Percentiles rank a stretch among this genome's conserved stretches.
These are phyloP conservation scores for Epicauta chinensis DNA, from an alignment of 1,140 invertebrate genomes.

Conservation along the genomic window DNA sequence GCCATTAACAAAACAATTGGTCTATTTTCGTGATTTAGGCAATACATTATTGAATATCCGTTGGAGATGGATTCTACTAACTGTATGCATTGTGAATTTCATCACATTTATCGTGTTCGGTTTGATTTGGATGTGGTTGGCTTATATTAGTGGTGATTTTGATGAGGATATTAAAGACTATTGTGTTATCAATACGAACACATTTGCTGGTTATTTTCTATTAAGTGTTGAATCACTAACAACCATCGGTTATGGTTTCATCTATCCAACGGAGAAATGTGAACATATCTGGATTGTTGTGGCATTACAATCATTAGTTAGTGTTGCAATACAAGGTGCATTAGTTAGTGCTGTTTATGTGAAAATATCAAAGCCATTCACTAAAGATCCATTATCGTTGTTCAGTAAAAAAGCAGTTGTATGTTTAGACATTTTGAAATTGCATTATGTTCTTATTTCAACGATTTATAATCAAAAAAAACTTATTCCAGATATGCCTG, in stretches of 20 bases:
- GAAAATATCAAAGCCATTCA: slow-evolving; percentile 32
- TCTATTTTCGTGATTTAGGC: slow-evolving; percentile 53
- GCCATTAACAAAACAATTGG: slow-evolving; percentile 29
- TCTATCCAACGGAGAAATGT: slow-evolving; percentile 32
- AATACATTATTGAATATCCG: slow-evolving; percentile 55
- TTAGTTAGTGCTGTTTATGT: slow-evolving; percentile 34
- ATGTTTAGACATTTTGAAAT: slow-evolving; percentile 9
- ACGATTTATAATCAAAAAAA: not conserved
- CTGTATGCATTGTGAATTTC: slow-evolving; percentile 41
- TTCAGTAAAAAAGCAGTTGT: slow-evolving; percentile 37
- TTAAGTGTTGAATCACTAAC: slow-evolving; percentile 35
- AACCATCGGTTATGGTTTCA: slow-evolving; percentile 33
- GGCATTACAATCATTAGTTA: slow-evolving; percentile 28
- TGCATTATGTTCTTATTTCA: not conserved
- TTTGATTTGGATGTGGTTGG: slow-evolving; percentile 30
- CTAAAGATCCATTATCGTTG: slow-evolving; percentile 18
- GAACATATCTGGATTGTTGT: slow-evolving; percentile 29
- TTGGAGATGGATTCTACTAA: slow-evolving; percentile 54
- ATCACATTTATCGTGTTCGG: slow-evolving; percentile 30
- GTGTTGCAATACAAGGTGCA: slow-evolving; percentile 32
- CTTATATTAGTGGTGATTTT: slow-evolving; percentile 30
- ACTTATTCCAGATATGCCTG: slow-evolving; percentile 28
- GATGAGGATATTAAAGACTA: slow-evolving; percentile 11
- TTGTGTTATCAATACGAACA: slow-evolving; percentile 27
- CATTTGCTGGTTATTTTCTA: slow-evolving; percentile 30